Evolutionary conservation across 2,113 vertebrate species (phyloP).

Genomic region (Isurus oxyrinchus): DNA sequence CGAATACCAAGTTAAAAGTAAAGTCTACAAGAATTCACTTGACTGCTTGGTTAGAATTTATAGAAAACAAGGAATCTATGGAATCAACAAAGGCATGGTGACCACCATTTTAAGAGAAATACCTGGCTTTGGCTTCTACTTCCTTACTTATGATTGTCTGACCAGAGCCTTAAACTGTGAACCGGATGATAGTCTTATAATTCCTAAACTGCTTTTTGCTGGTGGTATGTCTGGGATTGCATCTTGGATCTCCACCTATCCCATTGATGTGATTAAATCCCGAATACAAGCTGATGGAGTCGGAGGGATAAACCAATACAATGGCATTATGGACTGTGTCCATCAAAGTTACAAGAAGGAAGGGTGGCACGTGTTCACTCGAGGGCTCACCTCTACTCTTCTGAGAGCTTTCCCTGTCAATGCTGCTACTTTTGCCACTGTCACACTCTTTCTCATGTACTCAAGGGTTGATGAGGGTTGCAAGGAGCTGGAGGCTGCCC

Average conservation of each 20-base stretch:
- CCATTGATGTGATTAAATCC: conserved; percentile 89
- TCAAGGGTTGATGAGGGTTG: conserved; percentile 57
- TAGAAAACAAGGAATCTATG: conserved; percentile 72
- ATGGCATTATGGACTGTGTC: conserved; percentile 76
- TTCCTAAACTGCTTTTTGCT: conserved; percentile 86
- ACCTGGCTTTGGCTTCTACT: conserved; percentile 91
- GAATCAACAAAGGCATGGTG: conserved; percentile 85
- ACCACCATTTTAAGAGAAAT: conserved; percentile 84
- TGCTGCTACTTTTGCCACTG: conserved; percentile 86
- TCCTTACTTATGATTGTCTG: conserved; percentile 81
- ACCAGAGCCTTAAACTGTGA: conserved; percentile 80
- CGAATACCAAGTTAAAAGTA: conserved; percentile 68
- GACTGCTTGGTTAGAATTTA: conserved; percentile 88
- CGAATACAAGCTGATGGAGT: conserved; percentile 87
- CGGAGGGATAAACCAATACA: conserved; percentile 71
- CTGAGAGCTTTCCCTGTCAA: conserved; percentile 93
- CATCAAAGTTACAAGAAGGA: conserved; percentile 75
- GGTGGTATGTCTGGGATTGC: conserved; percentile 84
- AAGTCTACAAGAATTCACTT: conserved; percentile 84
- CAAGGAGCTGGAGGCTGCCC: conserved; percentile 60
- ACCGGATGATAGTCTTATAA: conserved; percentile 70
- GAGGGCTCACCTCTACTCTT: conserved; percentile 86
- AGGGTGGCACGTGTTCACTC: conserved; percentile 83
- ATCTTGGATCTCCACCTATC: conserved; percentile 92
- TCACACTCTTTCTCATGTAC: conserved; percentile 82